Evolutionary conservation across 2,113 vertebrate genomes (phyloP).

Genomic region (Campylorhamphus procurvoides): DNA sequence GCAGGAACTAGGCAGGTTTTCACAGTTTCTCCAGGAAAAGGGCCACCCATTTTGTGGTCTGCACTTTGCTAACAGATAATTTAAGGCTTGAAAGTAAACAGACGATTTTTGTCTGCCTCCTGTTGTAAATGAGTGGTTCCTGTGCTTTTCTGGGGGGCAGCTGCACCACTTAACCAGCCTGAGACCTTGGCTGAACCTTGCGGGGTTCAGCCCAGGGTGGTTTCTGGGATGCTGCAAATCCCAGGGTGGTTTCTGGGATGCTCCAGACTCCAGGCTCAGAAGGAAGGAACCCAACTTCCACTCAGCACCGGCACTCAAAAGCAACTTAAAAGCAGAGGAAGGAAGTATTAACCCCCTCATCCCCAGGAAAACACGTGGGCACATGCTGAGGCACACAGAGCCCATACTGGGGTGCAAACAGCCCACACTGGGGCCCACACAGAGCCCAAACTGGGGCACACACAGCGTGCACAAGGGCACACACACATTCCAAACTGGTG

Average conservation of each 20-base stretch:
- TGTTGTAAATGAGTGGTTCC: neutral
- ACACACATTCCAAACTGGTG: no score
- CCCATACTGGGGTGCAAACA: no score
- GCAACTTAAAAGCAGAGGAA: neutral
- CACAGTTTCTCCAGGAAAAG: conserved; percentile 56
- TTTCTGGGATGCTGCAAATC: neutral
- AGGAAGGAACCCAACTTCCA: neutral
- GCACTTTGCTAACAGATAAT: neutral
- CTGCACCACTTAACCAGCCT: neutral
- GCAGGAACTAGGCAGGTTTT: conserved; percentile 43
- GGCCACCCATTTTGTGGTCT: conserved; percentile 60
- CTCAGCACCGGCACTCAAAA: neutral
- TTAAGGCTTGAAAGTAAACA: neutral
- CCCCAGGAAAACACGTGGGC: neutral
- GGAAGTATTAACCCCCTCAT: neutral
- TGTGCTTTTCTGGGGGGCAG: conserved; percentile 1
- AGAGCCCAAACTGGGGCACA: neutral
- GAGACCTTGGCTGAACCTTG: conserved; percentile 48
- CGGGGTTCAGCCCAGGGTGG: neutral
- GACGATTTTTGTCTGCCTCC: conserved; percentile 7
- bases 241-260: neutral
- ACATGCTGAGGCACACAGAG: no score
- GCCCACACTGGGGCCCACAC: neutral
- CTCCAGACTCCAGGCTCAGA: neutral
- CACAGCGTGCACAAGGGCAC: neutral